Conservation (phyloP, 2,888 invertebrate species). For the Ditylenchus weischeri region DNA sequence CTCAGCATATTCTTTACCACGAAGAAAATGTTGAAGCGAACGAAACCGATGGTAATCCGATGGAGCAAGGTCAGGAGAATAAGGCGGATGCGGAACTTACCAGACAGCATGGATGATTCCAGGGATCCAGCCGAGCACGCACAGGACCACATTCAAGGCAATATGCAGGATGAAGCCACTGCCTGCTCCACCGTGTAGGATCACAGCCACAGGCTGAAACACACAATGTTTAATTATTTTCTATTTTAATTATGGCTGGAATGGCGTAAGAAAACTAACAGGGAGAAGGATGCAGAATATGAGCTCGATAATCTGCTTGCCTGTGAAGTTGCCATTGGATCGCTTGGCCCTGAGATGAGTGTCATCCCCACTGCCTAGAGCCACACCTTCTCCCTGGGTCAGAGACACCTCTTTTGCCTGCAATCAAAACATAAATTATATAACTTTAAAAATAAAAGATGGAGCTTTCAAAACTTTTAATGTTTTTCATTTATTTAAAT, state of each 20-base stretch:
- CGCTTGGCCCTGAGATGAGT: conserved; percentile 4
- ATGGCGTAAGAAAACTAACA: neutral
- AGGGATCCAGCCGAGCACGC: conserved; percentile 6
- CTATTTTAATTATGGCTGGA: neutral
- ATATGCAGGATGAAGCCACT: neutral
- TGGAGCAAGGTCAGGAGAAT: no score
- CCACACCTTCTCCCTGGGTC: neutral
- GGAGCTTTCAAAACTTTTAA: no score
- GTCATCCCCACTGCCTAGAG: neutral
- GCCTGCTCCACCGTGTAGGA: neutral
- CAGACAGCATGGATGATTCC: conserved; percentile 10
- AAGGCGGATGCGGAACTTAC: no score
- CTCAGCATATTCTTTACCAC: no score
- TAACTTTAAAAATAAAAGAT: no score
- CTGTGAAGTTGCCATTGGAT: neutral
- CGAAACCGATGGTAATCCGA: no score
- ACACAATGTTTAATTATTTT: neutral
- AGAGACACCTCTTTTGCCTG: no score
- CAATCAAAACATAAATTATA: no score
- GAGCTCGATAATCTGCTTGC: conserved; percentile 3
- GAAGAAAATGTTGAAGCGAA: no score
- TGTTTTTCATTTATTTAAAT: no score
- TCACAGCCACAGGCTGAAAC: conserved; percentile 7
- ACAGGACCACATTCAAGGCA: conserved; percentile 7
- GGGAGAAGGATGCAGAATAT: conserved; percentile 9